These are phyloP conservation scores for Apteryx owenii DNA, from an alignment of 2,113 vertebrate genomes.

Conservation along the genomic window DNA sequence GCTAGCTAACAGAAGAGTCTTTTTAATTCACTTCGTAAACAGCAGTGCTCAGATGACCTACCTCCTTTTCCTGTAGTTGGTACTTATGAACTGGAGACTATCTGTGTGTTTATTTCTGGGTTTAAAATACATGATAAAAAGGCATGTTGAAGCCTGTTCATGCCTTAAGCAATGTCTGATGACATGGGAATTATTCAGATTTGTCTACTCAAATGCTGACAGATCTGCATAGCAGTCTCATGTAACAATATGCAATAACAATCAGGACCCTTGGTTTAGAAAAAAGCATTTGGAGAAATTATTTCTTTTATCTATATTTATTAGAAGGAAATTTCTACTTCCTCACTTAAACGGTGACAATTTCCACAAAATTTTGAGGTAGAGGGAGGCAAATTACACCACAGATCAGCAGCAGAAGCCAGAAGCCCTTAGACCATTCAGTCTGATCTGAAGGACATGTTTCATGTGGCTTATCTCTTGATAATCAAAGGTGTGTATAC, in stretches of 20 bases:
- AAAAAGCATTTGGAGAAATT: background rate
- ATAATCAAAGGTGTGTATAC: background rate
- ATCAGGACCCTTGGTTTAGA: background rate
- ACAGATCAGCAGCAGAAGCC: background rate
- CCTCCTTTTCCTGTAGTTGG: background rate
- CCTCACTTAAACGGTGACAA: background rate
- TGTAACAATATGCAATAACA: background rate
- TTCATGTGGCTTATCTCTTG: background rate
- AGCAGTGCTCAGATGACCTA: background rate
- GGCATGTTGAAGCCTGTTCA: background rate
- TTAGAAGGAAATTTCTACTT: background rate
- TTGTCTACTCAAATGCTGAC: background rate
- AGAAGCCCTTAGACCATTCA: background rate
- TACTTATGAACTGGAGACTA: background rate
- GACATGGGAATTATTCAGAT: background rate
- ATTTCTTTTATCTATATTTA: background rate
- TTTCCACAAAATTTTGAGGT: background rate
- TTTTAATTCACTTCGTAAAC: background rate
- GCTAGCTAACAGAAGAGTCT: background rate
- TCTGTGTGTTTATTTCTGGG: background rate
- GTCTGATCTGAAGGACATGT: background rate
- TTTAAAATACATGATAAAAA: background rate
- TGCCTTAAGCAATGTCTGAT: background rate
- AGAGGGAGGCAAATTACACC: background rate
- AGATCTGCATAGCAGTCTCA: background rate